Evolutionary conservation across 1,140 invertebrate genomes (phyloP).

Genomic region (Mesaphorura yosii): DNA sequence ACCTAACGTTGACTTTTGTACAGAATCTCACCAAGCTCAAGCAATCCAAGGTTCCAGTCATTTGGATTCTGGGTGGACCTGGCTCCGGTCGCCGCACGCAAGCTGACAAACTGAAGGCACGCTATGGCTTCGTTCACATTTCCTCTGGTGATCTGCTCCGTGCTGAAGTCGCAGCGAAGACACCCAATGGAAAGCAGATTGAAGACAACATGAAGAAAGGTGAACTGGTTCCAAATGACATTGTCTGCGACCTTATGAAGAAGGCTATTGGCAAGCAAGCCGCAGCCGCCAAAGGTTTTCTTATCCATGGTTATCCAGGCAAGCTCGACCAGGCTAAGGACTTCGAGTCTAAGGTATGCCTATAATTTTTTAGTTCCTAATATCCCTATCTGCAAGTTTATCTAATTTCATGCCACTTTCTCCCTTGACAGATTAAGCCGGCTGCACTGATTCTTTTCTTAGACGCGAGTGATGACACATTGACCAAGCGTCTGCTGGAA

Average conservation of each 20-base stretch:
- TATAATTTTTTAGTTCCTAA: background rate
- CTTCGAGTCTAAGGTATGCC: conserved; percentile 50
- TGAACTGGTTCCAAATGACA: conserved; percentile 68
- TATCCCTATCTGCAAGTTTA: background rate
- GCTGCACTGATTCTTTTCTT: conserved; percentile 67
- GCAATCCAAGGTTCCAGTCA: conserved; percentile 33
- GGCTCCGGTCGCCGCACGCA: conserved; percentile 82
- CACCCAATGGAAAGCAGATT: conserved; percentile 63
- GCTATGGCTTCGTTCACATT: conserved; percentile 75
- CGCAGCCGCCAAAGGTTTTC: conserved; percentile 65
- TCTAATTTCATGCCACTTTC: too few relatives aligned
- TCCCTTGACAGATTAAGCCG: conserved; percentile 65
- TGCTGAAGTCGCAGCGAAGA: conserved; percentile 77
- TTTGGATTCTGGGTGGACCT: conserved; percentile 72
- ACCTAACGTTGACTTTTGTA: too few relatives aligned
- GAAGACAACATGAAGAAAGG: conserved; percentile 78
- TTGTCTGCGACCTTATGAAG: conserved; percentile 74
- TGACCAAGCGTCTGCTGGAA: conserved; percentile 69
- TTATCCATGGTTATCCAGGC: conserved; percentile 93
- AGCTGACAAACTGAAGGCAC: conserved; percentile 70
- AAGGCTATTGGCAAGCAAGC: conserved; percentile 64
- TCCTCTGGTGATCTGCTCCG: conserved; percentile 81
- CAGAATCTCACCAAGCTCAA: too few relatives aligned
- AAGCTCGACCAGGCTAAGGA: conserved; percentile 77
- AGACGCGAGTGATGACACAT: conserved; percentile 70